Percentiles rank a stretch among this genome's conserved stretches.
Conservation (phyloP, 2,113 vertebrate species). For the Paramisgurnus dabryanus region DNA sequence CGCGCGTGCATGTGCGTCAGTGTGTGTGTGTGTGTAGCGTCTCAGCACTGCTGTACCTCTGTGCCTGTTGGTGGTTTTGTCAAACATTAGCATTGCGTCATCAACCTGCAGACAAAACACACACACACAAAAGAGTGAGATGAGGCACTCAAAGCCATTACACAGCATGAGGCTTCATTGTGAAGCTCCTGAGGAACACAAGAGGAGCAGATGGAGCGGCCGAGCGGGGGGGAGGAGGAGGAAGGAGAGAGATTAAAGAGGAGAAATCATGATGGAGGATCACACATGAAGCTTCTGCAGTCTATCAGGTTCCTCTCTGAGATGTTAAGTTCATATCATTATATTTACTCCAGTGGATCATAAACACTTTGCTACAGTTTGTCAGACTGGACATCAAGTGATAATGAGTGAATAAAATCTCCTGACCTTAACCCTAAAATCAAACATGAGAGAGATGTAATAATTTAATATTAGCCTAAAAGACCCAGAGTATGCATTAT, state of each 20-base stretch:
- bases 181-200: slow-evolving; percentile 64
- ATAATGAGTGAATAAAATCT: too few relatives aligned
- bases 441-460: too few relatives aligned
- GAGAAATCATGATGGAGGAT: slow-evolving; percentile 32
- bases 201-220: slow-evolving; percentile 43
- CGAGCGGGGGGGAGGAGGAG: slow-evolving; percentile 24
- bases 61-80: slow-evolving; percentile 99
- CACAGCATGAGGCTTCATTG: slow-evolving; percentile 74
- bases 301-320: too few relatives aligned
- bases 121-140: slow-evolving; percentile 63
- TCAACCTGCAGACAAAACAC: slow-evolving; percentile 84
- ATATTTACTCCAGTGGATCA: too few relatives aligned
- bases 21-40: not conserved
- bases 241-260: slow-evolving; percentile 12
- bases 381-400: too few relatives aligned
- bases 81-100: slow-evolving; percentile 99
- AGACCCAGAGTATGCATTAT: too few relatives aligned
- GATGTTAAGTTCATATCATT: too few relatives aligned
- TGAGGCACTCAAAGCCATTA: slow-evolving; percentile 60
- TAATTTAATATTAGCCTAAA: too few relatives aligned
- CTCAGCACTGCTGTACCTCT: slow-evolving; percentile 80
- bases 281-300: too few relatives aligned
- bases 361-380: too few relatives aligned
- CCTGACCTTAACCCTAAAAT: too few relatives aligned
- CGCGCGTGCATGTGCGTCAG: not conserved